Percentiles rank a stretch among this genome's conserved stretches.
phyloP scores from a whole-genome alignment of 1,140 invertebrate genomes.

The Dermatophagoides farinae region DNA sequence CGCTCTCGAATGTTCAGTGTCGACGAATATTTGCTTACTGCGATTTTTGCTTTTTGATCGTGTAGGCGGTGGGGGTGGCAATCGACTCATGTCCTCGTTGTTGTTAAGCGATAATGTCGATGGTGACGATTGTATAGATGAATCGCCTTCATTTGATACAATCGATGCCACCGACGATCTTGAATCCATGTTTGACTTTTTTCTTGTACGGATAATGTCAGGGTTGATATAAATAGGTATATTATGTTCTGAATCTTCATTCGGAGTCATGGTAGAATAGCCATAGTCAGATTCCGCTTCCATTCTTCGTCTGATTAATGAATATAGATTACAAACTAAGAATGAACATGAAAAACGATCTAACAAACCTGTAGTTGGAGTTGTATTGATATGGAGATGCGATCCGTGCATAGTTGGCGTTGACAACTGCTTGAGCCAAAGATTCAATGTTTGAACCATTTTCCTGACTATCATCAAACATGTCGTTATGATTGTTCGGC shows the following conservation, averaged over 20 bases:
- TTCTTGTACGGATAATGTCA: conserved; percentile 21
- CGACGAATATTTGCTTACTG: neutral
- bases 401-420: conserved; percentile 28
- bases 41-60: neutral
- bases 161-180: neutral
- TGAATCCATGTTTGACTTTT: neutral
- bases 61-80: neutral
- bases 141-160: neutral
- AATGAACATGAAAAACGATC: neutral
- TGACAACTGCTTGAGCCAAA: conserved; percentile 26
- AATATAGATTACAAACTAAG: neutral
- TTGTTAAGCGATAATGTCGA: neutral
- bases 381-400: conserved; percentile 67
- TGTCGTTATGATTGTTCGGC: conserved; percentile 26
- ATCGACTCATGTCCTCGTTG: neutral
- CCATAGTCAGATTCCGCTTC: conserved; percentile 75
- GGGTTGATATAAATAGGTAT: conserved; percentile 40
- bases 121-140: neutral
- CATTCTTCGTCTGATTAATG: conserved; percentile 35
- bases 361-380: conserved; percentile 42
- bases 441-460: conserved; percentile 19
- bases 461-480: conserved; percentile 26
- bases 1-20: neutral
- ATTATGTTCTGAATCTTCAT: conserved; percentile 61
- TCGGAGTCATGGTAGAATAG: conserved; percentile 82